Evolutionary conservation across 1,140 invertebrate genomes (phyloP), one percentile per base, ranked within the genome.

Genomic region (Ceratina japonica): DNA sequence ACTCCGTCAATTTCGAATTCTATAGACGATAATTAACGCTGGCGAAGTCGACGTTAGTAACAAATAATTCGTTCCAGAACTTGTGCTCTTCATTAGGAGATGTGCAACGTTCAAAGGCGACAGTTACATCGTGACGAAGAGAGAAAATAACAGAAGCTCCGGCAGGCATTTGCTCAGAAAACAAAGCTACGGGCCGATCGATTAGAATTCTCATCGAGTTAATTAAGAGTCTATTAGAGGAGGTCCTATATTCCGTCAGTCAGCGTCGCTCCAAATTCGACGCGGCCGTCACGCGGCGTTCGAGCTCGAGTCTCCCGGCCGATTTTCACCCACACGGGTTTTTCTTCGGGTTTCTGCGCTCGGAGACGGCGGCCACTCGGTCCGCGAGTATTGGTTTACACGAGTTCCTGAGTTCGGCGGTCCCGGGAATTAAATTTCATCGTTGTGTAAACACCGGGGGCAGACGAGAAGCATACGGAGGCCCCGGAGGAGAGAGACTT

Each of bases 361-460:
- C 24, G 31, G 73, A 59, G 12, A n/a, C 10, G 54, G 22, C 22
- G 49, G 22, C 22, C 37, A 51, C 62, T 52, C 22, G 44, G 56
- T 5, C 75, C 58, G 37, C 75, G 77, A 31, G 66, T 75, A 80
- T 80, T 80, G 64, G 78, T 75, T 80, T 80, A 80, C 78, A 75
- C 78, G 78, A 80, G 71, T 79, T 49, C 75, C 56, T 63, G 59
- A 58, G 77, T 74, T 80, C 72, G 78, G 22, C 44, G 78, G 73
- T 80, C 64, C 52, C 79, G 59, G n/a, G 79, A 80, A 80, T 80
- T 80, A 80, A 80, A 80, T 80, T 80, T 80, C 79, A 80, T 80
- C 79, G 77, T 73, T 80, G 51, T 80, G 65, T 77, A 80, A 80
- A 80, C 79, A 80, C 22, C 31, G 24, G 31, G 49, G 4, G 16